phyloP scores from a whole-genome alignment of 2,113 vertebrate species.

The Mugil cephalus region DNA sequence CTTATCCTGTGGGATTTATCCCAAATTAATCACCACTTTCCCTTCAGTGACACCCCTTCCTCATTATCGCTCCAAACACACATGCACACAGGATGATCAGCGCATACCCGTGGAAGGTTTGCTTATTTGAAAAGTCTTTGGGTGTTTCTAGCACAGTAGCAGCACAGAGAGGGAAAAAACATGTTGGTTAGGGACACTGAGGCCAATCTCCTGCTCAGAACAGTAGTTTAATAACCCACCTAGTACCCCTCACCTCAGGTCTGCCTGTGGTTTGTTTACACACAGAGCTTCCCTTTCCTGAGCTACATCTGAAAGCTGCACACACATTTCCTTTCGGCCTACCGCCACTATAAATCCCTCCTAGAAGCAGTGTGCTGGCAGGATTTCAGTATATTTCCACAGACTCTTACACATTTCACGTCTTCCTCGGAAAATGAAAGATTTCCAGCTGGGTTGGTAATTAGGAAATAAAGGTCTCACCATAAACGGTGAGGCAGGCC shows the following conservation, averaged over 20 bases:
- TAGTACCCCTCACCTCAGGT: constrained; percentile 16
- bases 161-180: background rate
- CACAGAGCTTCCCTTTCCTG: constrained; percentile 71
- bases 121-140: background rate
- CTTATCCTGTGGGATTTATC: constrained; percentile 54
- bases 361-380: too few relatives aligned
- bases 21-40: constrained; percentile 69
- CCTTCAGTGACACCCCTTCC: constrained; percentile 45
- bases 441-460: too few relatives aligned
- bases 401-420: too few relatives aligned
- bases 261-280: constrained; percentile 45
- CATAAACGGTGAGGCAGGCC: constrained; percentile 81
- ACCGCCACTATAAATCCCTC: background rate
- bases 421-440: too few relatives aligned
- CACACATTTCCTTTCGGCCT: constrained; percentile 39
- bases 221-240: constrained; percentile 34
- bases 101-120: constrained; percentile 12
- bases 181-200: background rate
- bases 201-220: background rate
- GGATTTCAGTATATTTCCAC: too few relatives aligned
- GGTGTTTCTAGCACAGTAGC: background rate
- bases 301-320: constrained; percentile 3
- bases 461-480: constrained; percentile 64
- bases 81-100: background rate
- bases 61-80: constrained; percentile 36